Conservation (phyloP, 2,888 invertebrate genomes). For the Nipponacmea schrenckii region DNA sequence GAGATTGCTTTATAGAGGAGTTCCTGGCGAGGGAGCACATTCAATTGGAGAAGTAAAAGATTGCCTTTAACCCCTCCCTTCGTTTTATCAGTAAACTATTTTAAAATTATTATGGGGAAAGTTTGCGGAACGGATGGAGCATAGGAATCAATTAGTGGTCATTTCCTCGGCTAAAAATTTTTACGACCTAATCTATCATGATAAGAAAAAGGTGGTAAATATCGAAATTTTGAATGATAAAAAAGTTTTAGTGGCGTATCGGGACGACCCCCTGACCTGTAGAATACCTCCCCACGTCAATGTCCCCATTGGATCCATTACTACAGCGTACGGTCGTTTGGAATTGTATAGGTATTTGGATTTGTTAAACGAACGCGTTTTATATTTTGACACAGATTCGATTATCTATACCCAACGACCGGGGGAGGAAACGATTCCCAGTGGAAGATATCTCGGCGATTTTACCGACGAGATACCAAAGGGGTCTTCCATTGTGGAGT, state of each 20-base stretch:
- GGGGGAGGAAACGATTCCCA: constrained; percentile 12
- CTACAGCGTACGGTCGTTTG: constrained; percentile 59
- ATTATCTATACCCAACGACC: constrained; percentile 48
- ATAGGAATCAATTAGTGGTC: constrained; percentile 32
- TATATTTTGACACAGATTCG: constrained; percentile 66
- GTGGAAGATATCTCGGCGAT: constrained; percentile 27
- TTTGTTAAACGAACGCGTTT: constrained; percentile 44
- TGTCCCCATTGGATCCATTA: constrained; percentile 58
- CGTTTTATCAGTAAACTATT: not conserved
- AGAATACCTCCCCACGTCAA: not conserved
- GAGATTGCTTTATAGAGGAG: not conserved
- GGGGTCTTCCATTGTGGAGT: constrained; percentile 43
- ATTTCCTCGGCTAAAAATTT: not conserved
- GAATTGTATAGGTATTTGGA: constrained; percentile 59
- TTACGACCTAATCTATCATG: not conserved
- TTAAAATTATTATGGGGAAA: not conserved
- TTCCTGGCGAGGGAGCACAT: not conserved
- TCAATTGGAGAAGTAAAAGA: not conserved
- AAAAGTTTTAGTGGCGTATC: not conserved
- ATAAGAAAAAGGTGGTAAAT: not conserved
- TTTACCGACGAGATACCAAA: constrained; percentile 37
- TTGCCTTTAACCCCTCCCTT: not conserved
- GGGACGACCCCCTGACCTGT: too few species aligned
- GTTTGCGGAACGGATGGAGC: constrained; percentile 21
- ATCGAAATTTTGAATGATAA: not conserved